A percentile compares a stretch with the other conserved stretches of the same genome.
Evolutionary conservation across 53 echinoderm and acorn worm genomes (phyloP).

Genomic region (Stichopus horrens): DNA sequence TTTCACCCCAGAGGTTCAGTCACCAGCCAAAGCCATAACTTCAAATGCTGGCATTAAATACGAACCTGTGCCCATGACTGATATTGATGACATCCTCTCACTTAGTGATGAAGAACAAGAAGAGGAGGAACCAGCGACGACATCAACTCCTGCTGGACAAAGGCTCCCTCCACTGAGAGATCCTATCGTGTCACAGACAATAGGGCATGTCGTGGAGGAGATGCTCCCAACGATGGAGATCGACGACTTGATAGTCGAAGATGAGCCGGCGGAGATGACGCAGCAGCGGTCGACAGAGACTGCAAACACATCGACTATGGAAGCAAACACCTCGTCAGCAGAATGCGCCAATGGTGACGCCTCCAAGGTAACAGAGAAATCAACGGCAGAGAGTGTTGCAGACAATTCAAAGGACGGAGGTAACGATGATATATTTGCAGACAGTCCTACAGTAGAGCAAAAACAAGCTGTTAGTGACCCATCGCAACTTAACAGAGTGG

Average conservation of each 20-base stretch:
- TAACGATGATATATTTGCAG: conserved; percentile 27
- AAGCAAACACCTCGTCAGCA: background rate
- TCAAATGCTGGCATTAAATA: background rate
- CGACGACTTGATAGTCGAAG: background rate
- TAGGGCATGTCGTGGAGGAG: background rate
- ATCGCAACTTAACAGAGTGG: background rate
- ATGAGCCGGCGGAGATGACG: background rate
- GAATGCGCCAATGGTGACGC: too few relatives aligned
- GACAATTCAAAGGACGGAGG: background rate
- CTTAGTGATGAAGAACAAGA: conserved; percentile 60
- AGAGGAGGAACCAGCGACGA: conserved; percentile 29
- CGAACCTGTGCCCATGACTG: conserved; percentile 76
- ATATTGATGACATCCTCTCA: conserved; percentile 84
- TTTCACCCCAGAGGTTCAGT: conserved; percentile 7
- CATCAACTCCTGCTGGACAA: background rate
- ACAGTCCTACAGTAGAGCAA: background rate
- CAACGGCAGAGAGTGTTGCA: too few relatives aligned
- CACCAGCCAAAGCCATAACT: background rate
- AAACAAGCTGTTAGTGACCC: background rate
- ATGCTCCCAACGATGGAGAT: background rate
- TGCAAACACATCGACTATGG: background rate
- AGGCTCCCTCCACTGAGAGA: background rate
- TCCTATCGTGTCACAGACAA: background rate
- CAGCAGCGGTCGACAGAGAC: background rate
- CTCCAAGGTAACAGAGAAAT: too few relatives aligned